A percentile compares a stretch with the other conserved stretches of the same genome.
Conservation (phyloP, 2,888 invertebrate species). For the Tanytarsus gracilentus region DNA sequence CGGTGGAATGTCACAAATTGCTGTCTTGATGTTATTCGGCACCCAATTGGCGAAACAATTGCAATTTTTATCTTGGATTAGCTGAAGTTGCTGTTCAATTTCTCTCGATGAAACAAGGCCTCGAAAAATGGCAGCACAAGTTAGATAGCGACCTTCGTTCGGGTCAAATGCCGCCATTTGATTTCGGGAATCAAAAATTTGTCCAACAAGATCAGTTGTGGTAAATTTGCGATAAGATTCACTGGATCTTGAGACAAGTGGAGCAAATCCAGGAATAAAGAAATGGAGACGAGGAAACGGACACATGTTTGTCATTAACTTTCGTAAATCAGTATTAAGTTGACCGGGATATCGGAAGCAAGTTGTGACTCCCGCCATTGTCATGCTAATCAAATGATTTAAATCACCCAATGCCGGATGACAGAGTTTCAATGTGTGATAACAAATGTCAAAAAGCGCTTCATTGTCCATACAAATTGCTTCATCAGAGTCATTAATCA, state of each 20-base stretch:
- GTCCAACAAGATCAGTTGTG: constrained; percentile 60
- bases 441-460: constrained; percentile 39
- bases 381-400: constrained; percentile 38
- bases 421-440: constrained; percentile 35
- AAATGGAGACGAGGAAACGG: constrained; percentile 82
- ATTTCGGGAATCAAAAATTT: constrained; percentile 69
- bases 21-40: constrained; percentile 77
- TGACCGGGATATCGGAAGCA: constrained; percentile 84
- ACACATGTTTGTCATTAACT: constrained; percentile 85
- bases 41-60: constrained; percentile 71
- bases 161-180: constrained; percentile 77
- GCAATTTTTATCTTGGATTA: constrained; percentile 66
- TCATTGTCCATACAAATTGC: constrained; percentile 40
- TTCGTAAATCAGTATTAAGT: constrained; percentile 73
- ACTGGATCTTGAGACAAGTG: constrained; percentile 58
- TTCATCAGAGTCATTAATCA: constrained; percentile 36
- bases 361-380: constrained; percentile 60
- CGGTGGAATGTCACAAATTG: constrained; percentile 78
- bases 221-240: constrained; percentile 57
- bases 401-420: constrained; percentile 36
- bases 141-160: constrained; percentile 64
- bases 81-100: constrained; percentile 65
- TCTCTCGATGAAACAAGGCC: constrained; percentile 65
- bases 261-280: constrained; percentile 74
- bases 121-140: constrained; percentile 67